Conservation (phyloP, 2,797 vertebrate species). For the Peromyscus aztecus region DNA sequence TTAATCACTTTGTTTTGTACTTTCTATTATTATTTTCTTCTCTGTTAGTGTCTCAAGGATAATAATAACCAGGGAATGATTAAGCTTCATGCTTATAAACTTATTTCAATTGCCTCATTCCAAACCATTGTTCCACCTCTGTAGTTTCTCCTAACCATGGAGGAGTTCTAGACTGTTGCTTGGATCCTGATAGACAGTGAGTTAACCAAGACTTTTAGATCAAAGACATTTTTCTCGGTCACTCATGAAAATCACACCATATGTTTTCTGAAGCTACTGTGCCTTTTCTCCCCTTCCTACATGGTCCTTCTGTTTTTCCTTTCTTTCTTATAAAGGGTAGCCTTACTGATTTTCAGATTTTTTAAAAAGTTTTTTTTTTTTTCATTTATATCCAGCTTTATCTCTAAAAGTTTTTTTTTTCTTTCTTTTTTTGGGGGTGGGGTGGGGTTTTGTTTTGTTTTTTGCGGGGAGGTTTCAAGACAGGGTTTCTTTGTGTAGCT, state of each 20-base stretch:
- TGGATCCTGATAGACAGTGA: slow-evolving; percentile 27
- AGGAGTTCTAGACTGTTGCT: slow-evolving; percentile 4
- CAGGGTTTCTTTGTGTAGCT: background rate
- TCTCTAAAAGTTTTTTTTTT: background rate
- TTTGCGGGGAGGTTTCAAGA: too few species aligned
- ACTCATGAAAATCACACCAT: background rate
- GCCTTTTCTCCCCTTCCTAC: slow-evolving; percentile 46
- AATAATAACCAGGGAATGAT: background rate
- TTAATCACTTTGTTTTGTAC: slow-evolving; percentile 20
- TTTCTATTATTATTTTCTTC: slow-evolving; percentile 53
- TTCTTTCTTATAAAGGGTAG: slow-evolving; percentile 26
- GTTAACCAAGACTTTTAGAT: slow-evolving; percentile 18
- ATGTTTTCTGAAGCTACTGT: background rate
- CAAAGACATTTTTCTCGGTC: background rate
- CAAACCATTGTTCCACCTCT: slow-evolving; percentile 39
- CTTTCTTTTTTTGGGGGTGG: background rate
- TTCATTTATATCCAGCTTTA: slow-evolving; percentile 33
- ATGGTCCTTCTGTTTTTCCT: background rate
- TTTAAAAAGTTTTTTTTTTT: background rate
- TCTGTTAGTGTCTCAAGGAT: background rate
- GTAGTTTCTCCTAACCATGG: background rate
- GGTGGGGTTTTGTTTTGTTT: background rate
- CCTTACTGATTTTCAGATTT: slow-evolving; percentile 14
- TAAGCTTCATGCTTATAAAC: slow-evolving; percentile 36
- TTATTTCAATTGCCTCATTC: slow-evolving; percentile 46